Evolutionary conservation across 1,140 invertebrate genomes (phyloP), one percentile per base, ranked within the genome.

Genomic region (Aricia agestis): DNA sequence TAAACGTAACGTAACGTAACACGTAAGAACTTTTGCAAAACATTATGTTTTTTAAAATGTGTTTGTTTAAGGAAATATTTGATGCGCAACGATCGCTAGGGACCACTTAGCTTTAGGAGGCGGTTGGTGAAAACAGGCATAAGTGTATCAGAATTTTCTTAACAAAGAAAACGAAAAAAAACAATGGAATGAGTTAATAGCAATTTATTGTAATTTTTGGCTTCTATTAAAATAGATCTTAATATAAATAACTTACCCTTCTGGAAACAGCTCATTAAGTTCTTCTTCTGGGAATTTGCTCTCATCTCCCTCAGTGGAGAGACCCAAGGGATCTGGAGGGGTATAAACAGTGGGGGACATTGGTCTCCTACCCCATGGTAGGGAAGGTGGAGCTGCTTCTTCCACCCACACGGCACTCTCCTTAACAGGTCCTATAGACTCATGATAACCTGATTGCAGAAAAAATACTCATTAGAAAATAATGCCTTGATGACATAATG

Each of bases 371-470:
- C 97, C 95, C 95, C 97, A 97, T 68, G 95, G 93, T 58, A 96
- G 92, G 73, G 94, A 95, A 69, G 96, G 94, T 3, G 95, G 92
- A 3, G 95, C 95, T 42, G 95, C 95, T 92, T 98, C 98, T 91
- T 99, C 98, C 1, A 99, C 97, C 99, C 99, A 99, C 10, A 99
- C 98, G n/a, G 98, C 97, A 80, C 97, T 98, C 87, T 99, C 99
- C 91, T 99, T 99, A 69, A 99, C 94, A 2, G 98, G 98, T 0
- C 98, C 97, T 90, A 97, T 95, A 1, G 95, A 95, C 85, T 98
- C 97, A 89, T 97, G 95, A 81, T 97, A 97, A 0, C 95, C 95
- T 94, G 69, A 52, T 82, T 63, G 76, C 70, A 69, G n/a, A 45
- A 73, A 61, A 69, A 42, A 32, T 25, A 11, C 15, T 67, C 19